Percentiles rank a stretch among this genome's conserved stretches.
Evolutionary conservation across 2,797 vertebrate genomes (phyloP).

Genomic region (Hylomyscus alleni): DNA sequence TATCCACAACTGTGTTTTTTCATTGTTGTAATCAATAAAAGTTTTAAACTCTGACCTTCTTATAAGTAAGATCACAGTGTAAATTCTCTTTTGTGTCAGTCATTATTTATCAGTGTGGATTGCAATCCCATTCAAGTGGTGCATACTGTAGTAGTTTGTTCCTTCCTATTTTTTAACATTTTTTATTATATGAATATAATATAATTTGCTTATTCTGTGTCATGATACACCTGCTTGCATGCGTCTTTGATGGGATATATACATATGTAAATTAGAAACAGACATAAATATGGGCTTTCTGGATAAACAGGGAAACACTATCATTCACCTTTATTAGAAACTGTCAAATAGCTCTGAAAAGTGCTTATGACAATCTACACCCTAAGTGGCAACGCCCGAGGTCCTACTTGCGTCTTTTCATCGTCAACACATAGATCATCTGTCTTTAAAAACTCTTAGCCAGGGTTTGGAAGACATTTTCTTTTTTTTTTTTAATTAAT

Average conservation of each 20-base stretch:
- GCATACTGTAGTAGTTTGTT: neutral
- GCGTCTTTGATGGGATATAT: neutral
- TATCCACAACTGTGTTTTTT: neutral
- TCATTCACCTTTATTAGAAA: slow-evolving; percentile 35
- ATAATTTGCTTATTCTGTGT: neutral
- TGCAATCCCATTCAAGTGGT: neutral
- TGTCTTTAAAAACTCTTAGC: slow-evolving; percentile 18
- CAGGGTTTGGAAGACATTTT: neutral
- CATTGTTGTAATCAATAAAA: neutral
- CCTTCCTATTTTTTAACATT: neutral
- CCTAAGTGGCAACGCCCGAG: neutral
- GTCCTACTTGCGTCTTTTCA: slow-evolving; percentile 42
- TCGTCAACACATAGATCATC: neutral
- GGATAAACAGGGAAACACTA: neutral
- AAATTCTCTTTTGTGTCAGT: neutral
- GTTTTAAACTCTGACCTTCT: neutral
- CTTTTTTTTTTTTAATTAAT: too few species aligned
- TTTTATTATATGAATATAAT: neutral
- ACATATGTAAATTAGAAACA: neutral
- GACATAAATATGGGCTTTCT: neutral
- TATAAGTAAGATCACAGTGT: neutral
- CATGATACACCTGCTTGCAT: neutral
- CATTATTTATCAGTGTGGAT: neutral
- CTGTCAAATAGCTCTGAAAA: slow-evolving; percentile 36
- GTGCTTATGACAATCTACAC: neutral